A percentile compares a stretch with the other conserved stretches of the same genome.
These are phyloP conservation scores for Cavia aperea DNA, from an alignment of 2,113 vertebrate genomes.

Conservation along the genomic window DNA sequence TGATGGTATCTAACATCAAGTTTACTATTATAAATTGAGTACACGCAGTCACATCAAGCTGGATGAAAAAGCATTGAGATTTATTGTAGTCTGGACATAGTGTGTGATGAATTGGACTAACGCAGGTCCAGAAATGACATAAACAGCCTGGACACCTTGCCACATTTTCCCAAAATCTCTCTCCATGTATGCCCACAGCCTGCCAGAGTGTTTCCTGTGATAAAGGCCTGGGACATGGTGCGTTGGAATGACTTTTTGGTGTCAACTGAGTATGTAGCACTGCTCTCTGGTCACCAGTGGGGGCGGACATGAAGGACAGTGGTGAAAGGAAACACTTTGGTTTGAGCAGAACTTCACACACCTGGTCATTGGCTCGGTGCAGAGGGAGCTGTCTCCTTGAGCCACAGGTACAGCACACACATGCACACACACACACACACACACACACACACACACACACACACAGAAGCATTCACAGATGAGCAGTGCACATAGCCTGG, in stretches of 20 bases:
- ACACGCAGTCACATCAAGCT: neutral
- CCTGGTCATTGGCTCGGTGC: neutral
- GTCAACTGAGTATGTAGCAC: neutral
- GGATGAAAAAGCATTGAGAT: neutral
- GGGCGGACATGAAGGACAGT: rapidly evolving
- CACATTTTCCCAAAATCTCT: neutral
- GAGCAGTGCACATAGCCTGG: neutral
- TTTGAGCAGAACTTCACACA: neutral
- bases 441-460: no score
- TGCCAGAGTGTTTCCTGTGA: neutral
- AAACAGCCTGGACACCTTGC: neutral
- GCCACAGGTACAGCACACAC: neutral
- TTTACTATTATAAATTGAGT: neutral
- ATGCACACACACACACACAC: neutral
- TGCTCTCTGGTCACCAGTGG: neutral
- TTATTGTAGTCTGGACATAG: neutral
- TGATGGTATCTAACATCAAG: neutral
- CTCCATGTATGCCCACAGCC: neutral
- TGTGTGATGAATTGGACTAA: neutral
- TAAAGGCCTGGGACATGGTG: no score
- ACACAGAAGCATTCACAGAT: neutral
- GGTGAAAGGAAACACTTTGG: neutral
- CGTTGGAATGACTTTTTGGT: neutral
- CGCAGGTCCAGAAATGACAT: neutral
- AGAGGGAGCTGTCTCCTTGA: neutral